Conservation (phyloP, 2,888 invertebrate species). For the Lepidocyrtoides sp. region DNA sequence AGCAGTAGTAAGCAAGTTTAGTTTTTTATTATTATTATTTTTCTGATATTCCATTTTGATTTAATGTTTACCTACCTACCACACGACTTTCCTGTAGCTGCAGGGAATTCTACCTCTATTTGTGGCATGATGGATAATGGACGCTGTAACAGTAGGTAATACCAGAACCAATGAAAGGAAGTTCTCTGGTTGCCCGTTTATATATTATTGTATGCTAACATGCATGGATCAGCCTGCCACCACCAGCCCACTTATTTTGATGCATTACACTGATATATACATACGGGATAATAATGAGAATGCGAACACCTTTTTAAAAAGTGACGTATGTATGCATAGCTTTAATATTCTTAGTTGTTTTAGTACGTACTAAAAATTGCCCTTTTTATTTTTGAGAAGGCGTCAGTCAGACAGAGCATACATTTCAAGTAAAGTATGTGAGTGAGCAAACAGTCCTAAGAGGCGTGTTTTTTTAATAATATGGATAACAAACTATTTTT, state of each 20-base stretch:
- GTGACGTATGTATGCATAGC: constrained; percentile 33
- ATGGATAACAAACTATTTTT: not conserved
- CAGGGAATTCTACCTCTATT: constrained; percentile 31
- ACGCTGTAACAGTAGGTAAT: not conserved
- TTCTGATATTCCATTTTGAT: constrained; percentile 59
- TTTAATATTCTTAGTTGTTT: not conserved
- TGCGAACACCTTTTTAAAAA: constrained; percentile 59
- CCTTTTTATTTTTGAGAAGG: constrained; percentile 1
- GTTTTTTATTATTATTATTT: not conserved
- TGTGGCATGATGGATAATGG: constrained; percentile 37
- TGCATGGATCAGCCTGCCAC: too few species aligned
- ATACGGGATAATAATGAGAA: constrained; percentile 37
- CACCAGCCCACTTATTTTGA: constrained; percentile 46
- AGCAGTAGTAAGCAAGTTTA: not conserved
- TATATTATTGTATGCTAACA: not conserved
- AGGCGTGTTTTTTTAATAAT: constrained; percentile 25
- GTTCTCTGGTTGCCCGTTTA: constrained; percentile 42
- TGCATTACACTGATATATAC: constrained; percentile 28
- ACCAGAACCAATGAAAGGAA: constrained; percentile 48
- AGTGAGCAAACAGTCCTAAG: not conserved
- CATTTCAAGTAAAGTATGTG: not conserved
- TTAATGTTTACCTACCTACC: constrained; percentile 59
- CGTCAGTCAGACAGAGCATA: not conserved
- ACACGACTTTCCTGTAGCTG: constrained; percentile 47
- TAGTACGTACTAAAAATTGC: constrained; percentile 15